Conservation (phyloP, 1,140 invertebrate species). For the Drosophila tani region DNA sequence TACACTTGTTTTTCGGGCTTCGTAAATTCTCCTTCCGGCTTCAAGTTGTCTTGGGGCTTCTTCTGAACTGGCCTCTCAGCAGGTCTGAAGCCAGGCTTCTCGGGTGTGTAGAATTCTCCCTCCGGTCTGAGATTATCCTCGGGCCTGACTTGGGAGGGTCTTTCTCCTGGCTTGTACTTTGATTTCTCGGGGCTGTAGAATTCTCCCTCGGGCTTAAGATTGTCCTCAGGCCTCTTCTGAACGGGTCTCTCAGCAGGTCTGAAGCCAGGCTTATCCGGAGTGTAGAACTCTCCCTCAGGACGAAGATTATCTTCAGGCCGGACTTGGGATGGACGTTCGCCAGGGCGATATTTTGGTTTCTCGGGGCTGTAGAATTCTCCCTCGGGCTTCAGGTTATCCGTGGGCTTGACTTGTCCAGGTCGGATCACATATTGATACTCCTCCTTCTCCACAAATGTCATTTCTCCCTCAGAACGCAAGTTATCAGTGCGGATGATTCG, state of each 20-base stretch:
- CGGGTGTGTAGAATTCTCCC: conserved; percentile 86
- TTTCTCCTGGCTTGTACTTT: conserved; percentile 85
- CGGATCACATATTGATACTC: conserved; percentile 86
- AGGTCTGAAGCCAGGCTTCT: conserved; percentile 80
- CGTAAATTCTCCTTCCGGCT: conserved; percentile 87
- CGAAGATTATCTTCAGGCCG: conserved; percentile 75
- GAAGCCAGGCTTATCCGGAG: conserved; percentile 70
- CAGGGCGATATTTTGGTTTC: conserved; percentile 77
- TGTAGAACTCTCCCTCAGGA: conserved; percentile 64
- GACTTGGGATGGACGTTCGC: conserved; percentile 85
- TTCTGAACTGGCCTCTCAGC: conserved; percentile 70
- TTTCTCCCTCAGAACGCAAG: conserved; percentile 87
- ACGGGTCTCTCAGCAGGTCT: conserved; percentile 67
- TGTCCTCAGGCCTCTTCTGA: conserved; percentile 87
- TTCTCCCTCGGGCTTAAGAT: conserved; percentile 83
- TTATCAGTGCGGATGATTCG: conserved; percentile 87
- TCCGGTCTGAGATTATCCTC: conserved; percentile 89
- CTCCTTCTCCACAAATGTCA: conserved; percentile 85
- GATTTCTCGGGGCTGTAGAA: conserved; percentile 84
- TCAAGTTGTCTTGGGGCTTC: conserved; percentile 84
- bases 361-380: conserved; percentile 85
- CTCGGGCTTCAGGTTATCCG: conserved; percentile 88
- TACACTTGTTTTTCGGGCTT: conserved; percentile 86
- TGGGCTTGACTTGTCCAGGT: conserved; percentile 86
- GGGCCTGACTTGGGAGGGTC: conserved; percentile 84